Conservation (phyloP, 1,140 invertebrate genomes). For the Stenopsyche tienmushanensis region DNA sequence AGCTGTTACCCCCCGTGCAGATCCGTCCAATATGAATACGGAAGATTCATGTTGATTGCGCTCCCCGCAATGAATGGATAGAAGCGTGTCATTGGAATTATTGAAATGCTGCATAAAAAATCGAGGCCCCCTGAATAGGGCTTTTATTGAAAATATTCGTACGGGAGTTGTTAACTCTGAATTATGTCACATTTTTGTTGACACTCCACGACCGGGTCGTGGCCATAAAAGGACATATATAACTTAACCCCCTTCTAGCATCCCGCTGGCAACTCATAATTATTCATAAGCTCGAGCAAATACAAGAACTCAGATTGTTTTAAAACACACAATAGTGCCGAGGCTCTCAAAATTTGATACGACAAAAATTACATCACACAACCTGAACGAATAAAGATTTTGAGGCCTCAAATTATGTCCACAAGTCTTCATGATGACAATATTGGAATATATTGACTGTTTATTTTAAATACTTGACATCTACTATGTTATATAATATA, state of each 20-base stretch:
- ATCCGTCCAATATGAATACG: background rate
- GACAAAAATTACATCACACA: background rate
- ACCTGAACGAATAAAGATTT: background rate
- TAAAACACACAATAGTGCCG: slow-evolving; percentile 20
- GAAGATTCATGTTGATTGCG: background rate
- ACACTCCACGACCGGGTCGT: slow-evolving; percentile 25
- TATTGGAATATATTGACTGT: background rate
- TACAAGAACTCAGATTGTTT: slow-evolving; percentile 34
- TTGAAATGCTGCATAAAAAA: slow-evolving; percentile 5
- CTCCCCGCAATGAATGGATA: slow-evolving; percentile 1
- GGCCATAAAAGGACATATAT: slow-evolving; percentile 19
- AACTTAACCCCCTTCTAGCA: slow-evolving; percentile 1
- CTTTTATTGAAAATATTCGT: slow-evolving; percentile 31
- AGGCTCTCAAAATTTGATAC: background rate
- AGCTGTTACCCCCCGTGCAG: background rate
- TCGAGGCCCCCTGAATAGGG: too few relatives aligned
- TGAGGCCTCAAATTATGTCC: background rate
- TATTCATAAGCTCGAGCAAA: slow-evolving; percentile 38
- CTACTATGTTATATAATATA: too few relatives aligned
- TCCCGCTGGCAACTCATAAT: slow-evolving; percentile 28
- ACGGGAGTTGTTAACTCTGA: slow-evolving; percentile 20
- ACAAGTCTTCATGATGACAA: background rate
- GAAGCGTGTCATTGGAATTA: background rate
- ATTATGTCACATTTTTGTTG: slow-evolving; percentile 40
- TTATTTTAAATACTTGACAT: too few relatives aligned